Base-by-base conservation (phyloP, 1,140 invertebrate species). In the Harpegnathos saltator region DNA sequence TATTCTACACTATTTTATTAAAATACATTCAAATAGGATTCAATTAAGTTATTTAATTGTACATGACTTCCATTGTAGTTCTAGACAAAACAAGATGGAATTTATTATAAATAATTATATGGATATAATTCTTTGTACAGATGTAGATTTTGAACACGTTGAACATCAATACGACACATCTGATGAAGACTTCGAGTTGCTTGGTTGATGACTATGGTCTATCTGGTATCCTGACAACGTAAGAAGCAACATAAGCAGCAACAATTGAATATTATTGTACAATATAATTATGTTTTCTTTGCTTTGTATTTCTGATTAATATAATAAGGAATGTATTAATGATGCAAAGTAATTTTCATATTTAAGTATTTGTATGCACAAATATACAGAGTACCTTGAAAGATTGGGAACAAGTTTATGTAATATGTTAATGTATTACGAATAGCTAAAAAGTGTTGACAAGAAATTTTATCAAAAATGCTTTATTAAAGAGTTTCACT, bases 101-200 rank as follows among this genome's bases (percentile, higher is more conserved):
- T 62, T 33, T 58, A 19, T 69, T 68, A 56, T 66, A 48, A 7
- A 73, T 44, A 7, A 15, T 68, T 29, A 82, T 56, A 73, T 29
- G 15, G 58, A 63, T 54, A 50, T 83, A 54, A 69, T 82, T 80
- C 3, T 85, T 83, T 68, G 74, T 92, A 73, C 74, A 94, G 93
- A 92, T 91, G 82, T 93, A 83, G 92, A 90, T 77, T 91, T 93
- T 73, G 93, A 93, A 72, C 84, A 91, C 11, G 48, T 92, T 52
- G 93, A 94, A 73, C 90, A 92, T 63, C 93, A 94, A 22, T 94
- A 93, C 85, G 94, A 95, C 83, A 94, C 95, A 69, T 96, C 95
- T 14, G 95, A 95, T 82, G 95, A 96, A 86, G 95, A 95, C 68
- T 96, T 95, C 88, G 95, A 96, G 89, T 88, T 96, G 38, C 92